Evolutionary conservation across 2,113 vertebrate genomes (phyloP).

Genomic region (Sinocyclocheilus anshuiensis): DNA sequence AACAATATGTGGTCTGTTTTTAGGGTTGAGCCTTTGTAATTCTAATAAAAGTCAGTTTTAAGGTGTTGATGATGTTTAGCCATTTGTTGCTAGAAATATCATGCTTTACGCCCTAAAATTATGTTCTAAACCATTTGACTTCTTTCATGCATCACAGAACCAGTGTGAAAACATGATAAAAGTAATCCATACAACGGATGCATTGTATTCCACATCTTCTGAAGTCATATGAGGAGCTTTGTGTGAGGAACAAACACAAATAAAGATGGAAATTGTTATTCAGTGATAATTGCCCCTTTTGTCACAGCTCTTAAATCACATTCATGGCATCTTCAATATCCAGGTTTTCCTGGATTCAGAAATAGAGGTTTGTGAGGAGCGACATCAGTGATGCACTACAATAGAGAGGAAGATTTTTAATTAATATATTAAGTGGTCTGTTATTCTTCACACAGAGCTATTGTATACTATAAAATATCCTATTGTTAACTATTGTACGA

Average conservation of each 20-base stretch:
- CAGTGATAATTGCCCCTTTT: neutral
- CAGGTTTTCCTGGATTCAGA: neutral
- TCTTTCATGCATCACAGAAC: neutral
- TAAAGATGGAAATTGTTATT: neutral
- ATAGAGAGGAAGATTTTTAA: neutral
- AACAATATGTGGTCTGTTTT: neutral
- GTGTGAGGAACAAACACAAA: neutral
- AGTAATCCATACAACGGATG: neutral
- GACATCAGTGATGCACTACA: neutral
- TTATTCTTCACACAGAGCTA: neutral
- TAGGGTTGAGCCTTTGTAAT: neutral
- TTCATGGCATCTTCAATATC: neutral
- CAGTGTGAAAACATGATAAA: neutral
- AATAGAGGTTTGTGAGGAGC: neutral
- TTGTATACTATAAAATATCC: neutral
- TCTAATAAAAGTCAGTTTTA: neutral
- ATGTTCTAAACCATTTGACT: neutral
- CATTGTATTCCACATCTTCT: neutral
- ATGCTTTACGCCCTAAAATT: neutral
- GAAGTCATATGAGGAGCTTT: neutral
- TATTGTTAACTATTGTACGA: neutral
- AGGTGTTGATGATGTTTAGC: neutral
- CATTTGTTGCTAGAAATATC: neutral
- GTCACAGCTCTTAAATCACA: neutral
- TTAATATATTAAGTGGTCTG: neutral